phyloP scores from a whole-genome alignment of 1,140 invertebrate species.

The Platorchestia sp. region DNA sequence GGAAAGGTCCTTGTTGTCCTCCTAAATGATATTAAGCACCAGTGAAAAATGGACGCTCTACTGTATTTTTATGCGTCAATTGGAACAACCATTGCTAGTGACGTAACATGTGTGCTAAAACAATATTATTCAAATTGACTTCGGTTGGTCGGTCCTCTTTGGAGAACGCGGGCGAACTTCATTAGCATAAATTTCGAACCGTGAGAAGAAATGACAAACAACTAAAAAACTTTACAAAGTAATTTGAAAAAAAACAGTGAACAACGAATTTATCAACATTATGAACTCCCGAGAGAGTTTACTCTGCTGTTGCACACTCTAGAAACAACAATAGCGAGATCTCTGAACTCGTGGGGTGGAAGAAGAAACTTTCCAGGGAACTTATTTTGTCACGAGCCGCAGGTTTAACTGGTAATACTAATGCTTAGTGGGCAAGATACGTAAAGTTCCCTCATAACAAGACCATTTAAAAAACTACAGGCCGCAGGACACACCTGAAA shows the following conservation, averaged over 20 bases:
- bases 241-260: no score
- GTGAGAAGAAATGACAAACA: not conserved
- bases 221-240: not conserved
- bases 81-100: not conserved
- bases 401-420: not conserved
- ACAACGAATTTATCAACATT: not conserved
- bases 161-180: not conserved
- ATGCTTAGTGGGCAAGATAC: not conserved
- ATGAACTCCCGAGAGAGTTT: not conserved
- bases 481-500: slow-evolving; percentile 4
- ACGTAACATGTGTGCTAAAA: not conserved
- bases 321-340: not conserved
- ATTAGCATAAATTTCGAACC: not conserved
- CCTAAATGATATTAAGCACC: not conserved
- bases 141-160: no score
- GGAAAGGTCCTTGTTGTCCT: not conserved
- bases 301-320: not conserved
- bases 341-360: not conserved
- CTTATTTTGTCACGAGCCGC: not conserved
- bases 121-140: not conserved
- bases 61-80: not conserved
- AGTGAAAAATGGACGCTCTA: not conserved
- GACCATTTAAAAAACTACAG: not conserved
- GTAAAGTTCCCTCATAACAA: slow-evolving; percentile 1
- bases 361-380: not conserved